These are phyloP conservation scores for Chionis minor DNA, from an alignment of 2,113 vertebrate species.

Conservation along the genomic window DNA sequence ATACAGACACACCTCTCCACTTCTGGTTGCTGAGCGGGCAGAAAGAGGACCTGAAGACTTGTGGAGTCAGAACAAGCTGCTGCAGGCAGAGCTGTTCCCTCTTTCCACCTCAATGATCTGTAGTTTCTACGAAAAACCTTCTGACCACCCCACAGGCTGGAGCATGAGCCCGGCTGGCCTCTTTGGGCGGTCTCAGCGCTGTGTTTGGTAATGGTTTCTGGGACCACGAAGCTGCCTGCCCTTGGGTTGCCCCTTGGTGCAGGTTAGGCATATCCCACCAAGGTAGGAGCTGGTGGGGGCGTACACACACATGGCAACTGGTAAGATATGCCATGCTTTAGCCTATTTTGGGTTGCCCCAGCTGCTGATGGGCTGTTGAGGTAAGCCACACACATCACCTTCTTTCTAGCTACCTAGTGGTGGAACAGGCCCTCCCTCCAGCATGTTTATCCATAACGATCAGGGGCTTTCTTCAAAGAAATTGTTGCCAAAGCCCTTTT, in stretches of 20 bases:
- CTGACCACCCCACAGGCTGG: background rate
- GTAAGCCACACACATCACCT: background rate
- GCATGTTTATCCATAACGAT: background rate
- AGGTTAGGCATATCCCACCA: no score
- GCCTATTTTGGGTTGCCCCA: background rate
- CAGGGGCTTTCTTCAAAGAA: background rate
- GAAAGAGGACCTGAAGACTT: background rate
- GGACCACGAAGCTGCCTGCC: background rate
- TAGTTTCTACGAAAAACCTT: background rate
- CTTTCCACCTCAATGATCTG: background rate
- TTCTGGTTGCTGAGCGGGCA: fast-evolving
- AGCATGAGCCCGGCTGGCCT: background rate
- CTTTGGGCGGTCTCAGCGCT: background rate
- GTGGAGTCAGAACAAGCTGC: background rate
- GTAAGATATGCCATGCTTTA: background rate
- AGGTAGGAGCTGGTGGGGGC: background rate
- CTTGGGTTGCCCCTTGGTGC: background rate
- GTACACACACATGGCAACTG: no score
- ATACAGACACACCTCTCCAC: background rate
- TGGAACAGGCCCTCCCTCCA: background rate
- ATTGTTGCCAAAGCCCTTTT: background rate
- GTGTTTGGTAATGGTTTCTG: background rate
- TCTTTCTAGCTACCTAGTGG: background rate
- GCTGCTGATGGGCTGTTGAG: background rate
- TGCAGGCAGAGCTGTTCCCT: background rate